Conservation (phyloP, 1,140 invertebrate species). For the Mercenaria mercenaria region DNA sequence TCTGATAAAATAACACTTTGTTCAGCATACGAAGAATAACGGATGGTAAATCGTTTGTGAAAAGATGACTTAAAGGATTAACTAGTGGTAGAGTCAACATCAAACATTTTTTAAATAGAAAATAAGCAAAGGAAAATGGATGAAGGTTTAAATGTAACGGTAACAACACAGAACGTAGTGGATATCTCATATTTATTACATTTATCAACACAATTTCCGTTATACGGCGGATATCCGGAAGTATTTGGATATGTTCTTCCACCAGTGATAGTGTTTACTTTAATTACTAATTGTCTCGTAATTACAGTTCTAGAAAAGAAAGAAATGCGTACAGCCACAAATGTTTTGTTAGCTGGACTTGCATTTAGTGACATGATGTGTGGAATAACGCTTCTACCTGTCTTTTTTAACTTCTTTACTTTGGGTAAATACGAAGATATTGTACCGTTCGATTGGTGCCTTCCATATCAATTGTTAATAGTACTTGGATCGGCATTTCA, state of each 20-base stretch:
- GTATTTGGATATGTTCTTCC: not conserved
- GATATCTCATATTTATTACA: not conserved
- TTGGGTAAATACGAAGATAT: not conserved
- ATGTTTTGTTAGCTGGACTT: not conserved
- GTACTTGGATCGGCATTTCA: not conserved
- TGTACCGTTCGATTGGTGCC: not conserved
- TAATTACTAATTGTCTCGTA: not conserved
- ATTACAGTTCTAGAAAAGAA: not conserved
- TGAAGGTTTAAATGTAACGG: not conserved
- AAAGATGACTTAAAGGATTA: too few species aligned
- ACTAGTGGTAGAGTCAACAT: too few species aligned
- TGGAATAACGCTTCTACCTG: not conserved
- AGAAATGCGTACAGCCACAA: not conserved
- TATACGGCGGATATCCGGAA: not conserved
- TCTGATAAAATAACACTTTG: too few species aligned
- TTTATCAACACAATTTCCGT: not conserved
- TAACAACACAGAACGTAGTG: not conserved
- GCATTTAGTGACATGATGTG: slow-evolving; percentile 3
- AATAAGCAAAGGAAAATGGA: not conserved
- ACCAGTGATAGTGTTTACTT: not conserved
- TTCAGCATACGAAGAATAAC: too few species aligned
- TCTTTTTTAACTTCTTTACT: not conserved
- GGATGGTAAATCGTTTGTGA: too few species aligned
- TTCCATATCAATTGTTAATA: not conserved
- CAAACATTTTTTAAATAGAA: too few species aligned